Percentiles rank a stretch among this genome's conserved stretches.
phyloP scores from a whole-genome alignment of 2,888 invertebrate species.

The Drosophila monieri region DNA sequence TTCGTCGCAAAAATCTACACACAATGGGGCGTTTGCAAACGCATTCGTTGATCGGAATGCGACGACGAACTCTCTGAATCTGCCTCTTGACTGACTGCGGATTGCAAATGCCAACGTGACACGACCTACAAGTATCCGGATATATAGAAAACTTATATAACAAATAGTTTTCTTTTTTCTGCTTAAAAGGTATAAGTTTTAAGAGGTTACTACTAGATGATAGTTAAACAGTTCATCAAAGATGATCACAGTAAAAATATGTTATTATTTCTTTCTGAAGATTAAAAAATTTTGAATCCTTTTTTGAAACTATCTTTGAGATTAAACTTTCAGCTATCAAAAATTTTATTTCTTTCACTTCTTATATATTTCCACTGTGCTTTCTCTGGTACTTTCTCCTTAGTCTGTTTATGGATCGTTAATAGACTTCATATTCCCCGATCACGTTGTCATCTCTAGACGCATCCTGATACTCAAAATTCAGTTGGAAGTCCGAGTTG shows the following conservation, averaged over 20 bases:
- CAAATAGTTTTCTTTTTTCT: neutral
- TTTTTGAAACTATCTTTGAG: too few relatives aligned
- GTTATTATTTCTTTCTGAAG: too few relatives aligned
- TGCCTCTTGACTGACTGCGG: conserved; percentile 39
- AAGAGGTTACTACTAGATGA: neutral
- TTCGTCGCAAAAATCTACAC: conserved; percentile 81
- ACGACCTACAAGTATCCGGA: neutral
- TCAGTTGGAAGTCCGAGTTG: conserved; percentile 29
- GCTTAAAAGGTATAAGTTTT: too few relatives aligned
- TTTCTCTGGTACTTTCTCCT: conserved; percentile 1
- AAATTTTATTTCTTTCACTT: neutral
- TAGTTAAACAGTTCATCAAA: too few relatives aligned
- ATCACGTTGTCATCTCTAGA: conserved; percentile 35
- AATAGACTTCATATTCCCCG: conserved; percentile 15
- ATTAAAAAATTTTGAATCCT: too few relatives aligned
- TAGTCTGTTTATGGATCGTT: neutral
- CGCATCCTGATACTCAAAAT: conserved; percentile 16
- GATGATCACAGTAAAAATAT: too few relatives aligned
- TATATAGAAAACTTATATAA: neutral
- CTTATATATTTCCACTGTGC: neutral
- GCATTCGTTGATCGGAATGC: conserved; percentile 65
- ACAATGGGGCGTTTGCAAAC: conserved; percentile 80
- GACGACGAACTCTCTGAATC: conserved; percentile 42
- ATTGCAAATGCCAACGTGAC: conserved; percentile 36
- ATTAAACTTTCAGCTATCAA: neutral